Percentiles rank a stretch among this genome's conserved stretches.
Evolutionary conservation across 2,113 vertebrate species (phyloP).

Genomic region (Rhea pennata): DNA sequence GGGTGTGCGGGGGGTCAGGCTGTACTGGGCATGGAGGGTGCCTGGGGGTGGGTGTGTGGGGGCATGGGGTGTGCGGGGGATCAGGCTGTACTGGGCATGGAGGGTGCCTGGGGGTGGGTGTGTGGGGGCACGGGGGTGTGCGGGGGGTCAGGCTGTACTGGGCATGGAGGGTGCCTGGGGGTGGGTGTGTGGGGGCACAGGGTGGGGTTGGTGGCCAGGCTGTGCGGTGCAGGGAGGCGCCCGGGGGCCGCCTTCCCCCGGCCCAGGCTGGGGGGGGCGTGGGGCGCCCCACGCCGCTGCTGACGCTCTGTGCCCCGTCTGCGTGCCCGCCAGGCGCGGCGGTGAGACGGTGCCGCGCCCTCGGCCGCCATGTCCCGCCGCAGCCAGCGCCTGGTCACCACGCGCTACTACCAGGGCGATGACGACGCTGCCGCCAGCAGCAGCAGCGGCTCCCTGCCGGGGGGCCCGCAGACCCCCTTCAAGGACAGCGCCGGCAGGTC

Average conservation of each 20-base stretch:
- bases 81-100: no score
- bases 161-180: no score
- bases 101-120: no score
- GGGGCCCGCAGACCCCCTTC: conserved; percentile 60
- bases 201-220: not conserved
- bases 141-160: no score
- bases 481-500: conserved; percentile 65
- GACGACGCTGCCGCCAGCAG: conserved; percentile 81
- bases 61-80: no score
- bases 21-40: no score
- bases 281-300: not conserved
- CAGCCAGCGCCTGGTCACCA: conserved; percentile 83
- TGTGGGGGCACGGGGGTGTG: no score
- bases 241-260: not conserved
- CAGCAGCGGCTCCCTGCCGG: conserved; percentile 57
- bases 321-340: not conserved
- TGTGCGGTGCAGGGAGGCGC: not conserved
- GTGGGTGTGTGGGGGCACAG: no score
- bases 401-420: conserved; percentile 81
- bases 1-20: no score
- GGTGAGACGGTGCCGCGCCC: not conserved
- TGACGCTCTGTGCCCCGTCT: not conserved
- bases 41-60: no score
- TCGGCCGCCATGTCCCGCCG: conserved; percentile 74
- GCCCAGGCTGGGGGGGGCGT: no score